Conservation (phyloP, 2,797 vertebrate species). For the Syngnathus acus region DNA sequence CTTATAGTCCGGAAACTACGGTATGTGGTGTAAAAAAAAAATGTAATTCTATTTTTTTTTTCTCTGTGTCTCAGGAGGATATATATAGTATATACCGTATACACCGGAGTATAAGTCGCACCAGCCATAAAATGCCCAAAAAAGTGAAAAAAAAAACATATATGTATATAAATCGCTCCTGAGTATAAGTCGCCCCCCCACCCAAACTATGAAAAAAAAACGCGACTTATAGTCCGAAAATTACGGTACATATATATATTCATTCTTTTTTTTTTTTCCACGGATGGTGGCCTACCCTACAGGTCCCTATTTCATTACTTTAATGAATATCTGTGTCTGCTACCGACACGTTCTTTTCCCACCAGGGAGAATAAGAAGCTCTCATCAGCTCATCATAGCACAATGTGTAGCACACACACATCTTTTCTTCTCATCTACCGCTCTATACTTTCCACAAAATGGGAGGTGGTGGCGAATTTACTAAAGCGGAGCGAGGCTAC, state of each 20-base stretch:
- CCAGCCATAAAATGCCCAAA: no score
- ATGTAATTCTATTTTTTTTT: no score
- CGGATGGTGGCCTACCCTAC: not conserved
- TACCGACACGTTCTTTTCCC: slow-evolving; percentile 37
- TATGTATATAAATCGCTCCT: no score
- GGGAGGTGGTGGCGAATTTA: slow-evolving; percentile 21
- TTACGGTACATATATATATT: not conserved
- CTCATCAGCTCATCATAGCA: slow-evolving; percentile 54
- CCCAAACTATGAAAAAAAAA: no score
- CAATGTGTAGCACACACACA: slow-evolving; percentile 12
- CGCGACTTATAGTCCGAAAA: no score
- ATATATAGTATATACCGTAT: not conserved
- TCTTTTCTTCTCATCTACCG: slow-evolving; percentile 18
- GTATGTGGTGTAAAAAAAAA: not conserved
- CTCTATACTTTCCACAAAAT: slow-evolving; percentile 13
- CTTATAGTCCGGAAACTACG: no score
- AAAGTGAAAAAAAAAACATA: no score
- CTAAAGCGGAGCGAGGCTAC: slow-evolving; percentile 34
- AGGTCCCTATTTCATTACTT: slow-evolving; percentile 56
- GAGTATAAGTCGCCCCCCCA: no score
- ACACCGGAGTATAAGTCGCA: no score
- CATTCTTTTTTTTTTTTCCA: not conserved
- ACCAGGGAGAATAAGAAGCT: slow-evolving; percentile 52
- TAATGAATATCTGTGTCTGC: slow-evolving; percentile 56
- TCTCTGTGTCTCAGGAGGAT: no score